Evolutionary conservation across 2,888 invertebrate genomes (phyloP), one percentile per base, ranked within the genome.

Genomic region (Leptinotarsa peninsularis): DNA sequence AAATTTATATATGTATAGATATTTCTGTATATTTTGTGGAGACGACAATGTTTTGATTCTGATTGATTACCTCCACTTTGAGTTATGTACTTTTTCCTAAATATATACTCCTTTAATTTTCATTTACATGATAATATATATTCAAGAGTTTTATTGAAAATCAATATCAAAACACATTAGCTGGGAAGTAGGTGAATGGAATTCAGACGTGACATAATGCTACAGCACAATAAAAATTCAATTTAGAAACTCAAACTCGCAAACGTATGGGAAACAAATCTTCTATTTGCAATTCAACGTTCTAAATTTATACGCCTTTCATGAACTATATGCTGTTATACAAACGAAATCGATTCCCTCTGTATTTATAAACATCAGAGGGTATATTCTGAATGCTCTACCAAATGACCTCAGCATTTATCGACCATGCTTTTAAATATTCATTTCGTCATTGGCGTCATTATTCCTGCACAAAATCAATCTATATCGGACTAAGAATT

Each of bases 341-440:
- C 52, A 50, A 66, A 67, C 71, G 73, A 49, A 73, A 75, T 75
- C 73, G 63, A 73, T 73, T 52, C 71, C 23, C 68, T 71, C 66
- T 52, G 74, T 71, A 76, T 76, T 76, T 69, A 70, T 66, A 69
- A 72, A 70, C 72, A 67, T 76, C 67, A 58, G 71, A 49, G 72
- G 70, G 63, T 71, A 68, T 74, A 74, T 69, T 70, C 67, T 49
- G 71, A 74, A 67, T 77, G 71, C 74, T 72, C 56, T 43, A 43
- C 43, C 58, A 54, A 77, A 73, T 79, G 74, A 79, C 77, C 79
- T 79, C 77, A 74, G 77, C 60, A 74, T 77, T 74, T 77, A 79
- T 79, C 76, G 79, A 79, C 73, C 72, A 70, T n/a, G 27, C 52
- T 71, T 63, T 75, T 73, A 79, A 79, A 77, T 79, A 79, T 79